Percentiles rank a stretch among this genome's conserved stretches.
These are phyloP conservation scores for Lerema accius DNA, from an alignment of 1,140 invertebrate genomes.

Conservation along the genomic window DNA sequence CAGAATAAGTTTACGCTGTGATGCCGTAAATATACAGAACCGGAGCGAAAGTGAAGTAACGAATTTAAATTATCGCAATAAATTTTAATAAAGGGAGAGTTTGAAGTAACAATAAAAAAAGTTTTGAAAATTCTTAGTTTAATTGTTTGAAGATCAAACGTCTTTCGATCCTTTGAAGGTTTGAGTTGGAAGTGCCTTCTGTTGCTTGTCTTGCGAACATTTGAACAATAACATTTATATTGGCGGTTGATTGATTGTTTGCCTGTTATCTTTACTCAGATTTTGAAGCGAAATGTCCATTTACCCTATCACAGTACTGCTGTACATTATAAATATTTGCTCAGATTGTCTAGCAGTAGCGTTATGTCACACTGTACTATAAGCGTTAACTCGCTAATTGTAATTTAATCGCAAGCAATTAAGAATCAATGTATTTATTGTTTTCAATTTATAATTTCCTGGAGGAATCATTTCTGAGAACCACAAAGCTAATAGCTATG, in stretches of 20 bases:
- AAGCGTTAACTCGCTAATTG: conserved; percentile 7
- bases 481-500: conserved; percentile 1
- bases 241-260: conserved; percentile 1
- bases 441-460: conserved; percentile 6
- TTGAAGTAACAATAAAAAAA: too few species aligned
- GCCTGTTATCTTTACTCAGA: not conserved
- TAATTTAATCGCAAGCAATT: conserved; percentile 11
- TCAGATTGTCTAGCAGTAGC: too few species aligned
- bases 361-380: not conserved
- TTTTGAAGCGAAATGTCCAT: not conserved
- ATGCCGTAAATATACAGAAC: not conserved
- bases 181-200: conserved; percentile 4
- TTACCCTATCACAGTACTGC: too few species aligned
- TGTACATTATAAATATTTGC: too few species aligned
- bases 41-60: not conserved
- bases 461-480: conserved; percentile 1
- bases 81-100: too few species aligned
- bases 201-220: conserved; percentile 4
- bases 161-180: conserved; percentile 9
- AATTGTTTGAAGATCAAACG: conserved; percentile 5
- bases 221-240: conserved; percentile 8
- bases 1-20: not conserved
- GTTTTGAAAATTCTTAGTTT: not conserved
- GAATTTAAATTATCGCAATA: not conserved
- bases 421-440: conserved; percentile 2